These are phyloP conservation scores for Amphiprion clarkii DNA, from an alignment of 2,797 vertebrate genomes.

Conservation along the genomic window DNA sequence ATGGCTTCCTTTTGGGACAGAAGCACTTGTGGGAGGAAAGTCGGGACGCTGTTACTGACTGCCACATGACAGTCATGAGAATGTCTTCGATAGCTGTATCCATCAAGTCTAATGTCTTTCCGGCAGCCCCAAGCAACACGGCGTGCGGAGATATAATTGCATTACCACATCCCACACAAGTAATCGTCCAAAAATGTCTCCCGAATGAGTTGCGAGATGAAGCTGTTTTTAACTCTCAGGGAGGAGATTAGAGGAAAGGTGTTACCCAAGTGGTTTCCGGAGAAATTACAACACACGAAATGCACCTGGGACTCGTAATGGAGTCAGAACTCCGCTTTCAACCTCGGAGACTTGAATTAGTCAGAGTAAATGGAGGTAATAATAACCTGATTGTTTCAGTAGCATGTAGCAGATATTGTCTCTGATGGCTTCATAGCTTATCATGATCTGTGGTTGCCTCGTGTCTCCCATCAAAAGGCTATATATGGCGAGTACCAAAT, in stretches of 20 bases:
- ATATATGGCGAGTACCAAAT: too few relatives aligned
- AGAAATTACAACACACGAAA: constrained; percentile 40
- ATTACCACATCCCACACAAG: constrained; percentile 61
- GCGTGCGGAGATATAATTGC: constrained; percentile 49
- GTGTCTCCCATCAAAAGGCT: too few relatives aligned
- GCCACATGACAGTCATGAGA: constrained; percentile 57
- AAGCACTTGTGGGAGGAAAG: constrained; percentile 25
- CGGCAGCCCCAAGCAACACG: constrained; percentile 27
- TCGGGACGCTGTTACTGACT: constrained; percentile 34
- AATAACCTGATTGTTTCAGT: too few relatives aligned
- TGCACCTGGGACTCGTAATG: constrained; percentile 4
- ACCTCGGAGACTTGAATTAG: too few relatives aligned
- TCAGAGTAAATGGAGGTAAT: too few relatives aligned
- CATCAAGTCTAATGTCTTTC: constrained; percentile 56
- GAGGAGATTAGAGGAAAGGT: constrained; percentile 45
- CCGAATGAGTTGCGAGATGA: constrained; percentile 49
- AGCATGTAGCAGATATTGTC: too few relatives aligned
- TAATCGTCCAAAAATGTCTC: constrained; percentile 57
- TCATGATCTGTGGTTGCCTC: too few relatives aligned
- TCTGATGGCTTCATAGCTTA: too few relatives aligned
- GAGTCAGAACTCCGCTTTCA: too few relatives aligned
- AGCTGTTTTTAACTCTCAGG: constrained; percentile 26
- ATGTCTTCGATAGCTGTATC: constrained; percentile 41
- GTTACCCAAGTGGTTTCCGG: constrained; percentile 49
- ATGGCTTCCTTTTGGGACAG: constrained; percentile 39